phyloP scores from a whole-genome alignment of 2,113 vertebrate genomes.

The Balaenoptera acutorostrata region DNA sequence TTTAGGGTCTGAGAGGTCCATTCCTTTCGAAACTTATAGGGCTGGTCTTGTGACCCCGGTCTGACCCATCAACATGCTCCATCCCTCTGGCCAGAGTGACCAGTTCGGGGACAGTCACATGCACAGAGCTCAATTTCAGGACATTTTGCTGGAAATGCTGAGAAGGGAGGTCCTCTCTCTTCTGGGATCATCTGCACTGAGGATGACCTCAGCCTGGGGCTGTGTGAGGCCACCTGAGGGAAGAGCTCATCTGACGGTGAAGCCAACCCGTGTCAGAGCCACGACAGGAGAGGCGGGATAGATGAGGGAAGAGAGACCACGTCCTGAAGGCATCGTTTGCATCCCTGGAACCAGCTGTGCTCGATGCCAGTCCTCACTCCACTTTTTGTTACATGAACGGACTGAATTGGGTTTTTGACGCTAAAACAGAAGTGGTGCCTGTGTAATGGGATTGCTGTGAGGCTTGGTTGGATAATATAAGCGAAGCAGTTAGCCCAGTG shows the following conservation, averaged over 20 bases:
- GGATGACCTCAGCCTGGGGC: not conserved
- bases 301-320: not conserved
- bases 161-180: not conserved
- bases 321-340: too few relatives aligned
- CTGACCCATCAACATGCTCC: not conserved
- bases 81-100: not conserved
- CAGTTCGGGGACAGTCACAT: not conserved
- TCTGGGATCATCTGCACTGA: not conserved
- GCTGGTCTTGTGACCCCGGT: not conserved
- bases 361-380: not conserved
- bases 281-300: not conserved
- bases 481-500: constrained; percentile 20
- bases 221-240: not conserved
- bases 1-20: not conserved
- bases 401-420: constrained; percentile 10
- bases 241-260: not conserved
- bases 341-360: not conserved
- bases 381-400: not conserved
- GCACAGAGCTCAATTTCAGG: not conserved
- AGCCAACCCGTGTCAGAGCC: not conserved
- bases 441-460: not conserved
- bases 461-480: constrained; percentile 37
- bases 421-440: constrained; percentile 11
- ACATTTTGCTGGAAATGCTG: not conserved
- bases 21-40: not conserved